These are phyloP conservation scores for Rhinogobio ventralis DNA, from an alignment of 2,797 vertebrate genomes.

Conservation along the genomic window DNA sequence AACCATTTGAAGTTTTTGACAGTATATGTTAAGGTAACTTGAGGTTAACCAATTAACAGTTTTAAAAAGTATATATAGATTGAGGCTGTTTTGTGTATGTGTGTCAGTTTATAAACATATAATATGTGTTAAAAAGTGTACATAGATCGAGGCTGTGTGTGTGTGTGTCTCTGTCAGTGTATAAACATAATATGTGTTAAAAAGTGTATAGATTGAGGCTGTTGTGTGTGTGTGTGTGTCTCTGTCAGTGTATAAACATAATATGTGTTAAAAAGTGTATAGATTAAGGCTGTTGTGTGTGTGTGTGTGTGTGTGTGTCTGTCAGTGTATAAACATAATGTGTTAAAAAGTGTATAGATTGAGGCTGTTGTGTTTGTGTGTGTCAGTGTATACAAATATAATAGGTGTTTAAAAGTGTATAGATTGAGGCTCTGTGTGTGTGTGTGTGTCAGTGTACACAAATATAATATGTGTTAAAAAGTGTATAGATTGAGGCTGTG, in stretches of 20 bases:
- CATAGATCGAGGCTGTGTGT: constrained; percentile 5
- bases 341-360: constrained; percentile 5
- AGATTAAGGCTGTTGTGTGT: background rate
- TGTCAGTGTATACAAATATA: too few relatives aligned
- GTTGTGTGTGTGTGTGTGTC: background rate
- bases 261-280: background rate
- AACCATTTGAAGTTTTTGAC: background rate
- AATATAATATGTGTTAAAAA: background rate
- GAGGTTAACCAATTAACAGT: too few relatives aligned
- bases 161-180: background rate
- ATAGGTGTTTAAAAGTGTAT: background rate
- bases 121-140: background rate
- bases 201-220: background rate
- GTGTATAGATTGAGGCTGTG: constrained; percentile 24
- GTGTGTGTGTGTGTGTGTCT: background rate
- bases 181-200: too few relatives aligned
- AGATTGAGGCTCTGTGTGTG: background rate
- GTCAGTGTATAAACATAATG: background rate
- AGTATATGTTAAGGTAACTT: too few relatives aligned
- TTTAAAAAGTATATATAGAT: too few relatives aligned
- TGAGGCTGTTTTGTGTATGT: too few relatives aligned
- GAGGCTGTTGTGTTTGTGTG: constrained; percentile 33
- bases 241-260: background rate
- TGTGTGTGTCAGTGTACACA: background rate
- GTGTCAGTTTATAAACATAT: too few relatives aligned